Evolutionary conservation across 2,888 invertebrate species (phyloP), one percentile per base, ranked within the genome.

Genomic region (Willowsia nigromaculata): DNA sequence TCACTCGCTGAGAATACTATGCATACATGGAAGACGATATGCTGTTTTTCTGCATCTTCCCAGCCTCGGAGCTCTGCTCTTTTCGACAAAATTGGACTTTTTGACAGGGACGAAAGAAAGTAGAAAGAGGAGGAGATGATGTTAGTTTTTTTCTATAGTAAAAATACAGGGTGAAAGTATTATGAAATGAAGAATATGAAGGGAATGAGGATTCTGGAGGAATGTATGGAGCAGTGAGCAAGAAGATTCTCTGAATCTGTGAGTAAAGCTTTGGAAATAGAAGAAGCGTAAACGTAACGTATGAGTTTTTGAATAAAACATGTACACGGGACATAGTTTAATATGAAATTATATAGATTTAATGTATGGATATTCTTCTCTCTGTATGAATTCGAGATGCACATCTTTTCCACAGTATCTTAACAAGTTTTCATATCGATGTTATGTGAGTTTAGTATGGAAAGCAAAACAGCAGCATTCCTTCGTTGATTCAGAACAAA

Each of bases 401-500:
- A 59, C 25, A 4, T 59, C 25, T 7, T 25, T 59, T 27, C 13
- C 47, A n/a, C n/a, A n/a, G n/a, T n/a, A n/a, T n/a, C n/a, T n/a
- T 37, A 47, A 22, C 74, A 11, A 37, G 25, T 43, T 53, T 78
- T 78, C 18, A 27, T 50, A 33, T 50, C n/a, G 53, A 30, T 53
- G 18, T 33, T 13, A 53, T 30, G 27, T 50, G 9, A 15, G 30
- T 78, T n/a, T 30, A 53, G 78, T 50, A 78, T 53, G 59, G 9
- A 65, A 37, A 18, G 37, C 37, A 18, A 27, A 18, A 22, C 27
- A 47, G 71, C 33, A 68, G 33, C 13, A 59, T 68, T 86, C 81
- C 22, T 18, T 40, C 47, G 40, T 62, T 88, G 88, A 84, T 84
- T 88, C 78, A 27, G 88, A 88, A 84, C 83, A 88, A 83, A 88